A percentile compares a stretch with the other conserved stretches of the same genome.
Conservation (phyloP, 1,140 invertebrate genomes). For the Lordiphosa stackelbergi region DNA sequence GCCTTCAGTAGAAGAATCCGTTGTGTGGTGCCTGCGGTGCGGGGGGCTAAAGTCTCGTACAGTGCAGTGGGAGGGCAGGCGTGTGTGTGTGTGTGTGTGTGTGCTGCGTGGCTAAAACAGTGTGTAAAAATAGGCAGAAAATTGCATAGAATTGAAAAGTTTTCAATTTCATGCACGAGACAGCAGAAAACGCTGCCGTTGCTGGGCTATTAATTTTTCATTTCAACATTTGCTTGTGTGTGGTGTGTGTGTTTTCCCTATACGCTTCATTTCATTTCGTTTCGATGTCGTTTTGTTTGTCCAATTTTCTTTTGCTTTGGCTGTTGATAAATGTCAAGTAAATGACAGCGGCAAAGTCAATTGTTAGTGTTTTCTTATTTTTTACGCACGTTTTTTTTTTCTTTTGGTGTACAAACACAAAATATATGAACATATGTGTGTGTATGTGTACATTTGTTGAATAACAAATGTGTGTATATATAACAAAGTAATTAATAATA, state of each 20-base stretch:
- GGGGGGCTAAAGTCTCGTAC: not conserved
- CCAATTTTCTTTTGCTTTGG: conserved; percentile 18
- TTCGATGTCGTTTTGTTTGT: conserved; percentile 11
- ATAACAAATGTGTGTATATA: not conserved
- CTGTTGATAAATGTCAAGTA: conserved; percentile 46
- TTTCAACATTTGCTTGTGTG: conserved; percentile 12
- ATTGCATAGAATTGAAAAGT: conserved; percentile 40
- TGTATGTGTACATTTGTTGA: not conserved
- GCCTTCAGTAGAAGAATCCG: too few relatives aligned
- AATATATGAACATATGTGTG: not conserved
- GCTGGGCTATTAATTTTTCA: conserved; percentile 17
- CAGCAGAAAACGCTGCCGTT: conserved; percentile 1
- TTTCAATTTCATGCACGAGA: conserved; percentile 22
- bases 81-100: conserved; percentile 3
- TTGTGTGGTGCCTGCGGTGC: too few relatives aligned
- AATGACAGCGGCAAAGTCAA: conserved; percentile 20
- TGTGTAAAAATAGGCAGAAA: conserved; percentile 58
- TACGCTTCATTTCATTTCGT: conserved; percentile 11
- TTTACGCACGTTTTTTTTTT: conserved; percentile 10
- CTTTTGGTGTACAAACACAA: conserved; percentile 4
- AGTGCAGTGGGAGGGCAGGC: conserved; percentile 1
- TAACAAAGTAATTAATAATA: conserved; percentile 33
- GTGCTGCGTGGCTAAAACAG: conserved; percentile 15
- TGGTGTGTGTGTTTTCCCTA: not conserved
- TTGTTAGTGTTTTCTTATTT: conserved; percentile 2